A percentile compares a stretch with the other conserved stretches of the same genome.
Conservation (phyloP, 1,140 invertebrate species). For the Drosophila setifemur region DNA sequence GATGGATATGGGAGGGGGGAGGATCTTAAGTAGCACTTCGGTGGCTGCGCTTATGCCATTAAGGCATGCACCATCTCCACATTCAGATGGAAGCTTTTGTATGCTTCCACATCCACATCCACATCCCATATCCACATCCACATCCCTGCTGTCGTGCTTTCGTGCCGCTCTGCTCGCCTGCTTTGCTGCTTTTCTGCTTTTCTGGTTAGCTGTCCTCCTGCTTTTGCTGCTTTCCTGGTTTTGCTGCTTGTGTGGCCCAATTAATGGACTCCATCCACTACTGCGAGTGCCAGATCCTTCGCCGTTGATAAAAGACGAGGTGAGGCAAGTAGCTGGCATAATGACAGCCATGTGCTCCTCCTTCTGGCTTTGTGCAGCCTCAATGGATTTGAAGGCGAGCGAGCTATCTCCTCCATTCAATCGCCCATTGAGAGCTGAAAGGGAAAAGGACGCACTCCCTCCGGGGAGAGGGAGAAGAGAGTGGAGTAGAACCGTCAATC, state of each 20-base stretch:
- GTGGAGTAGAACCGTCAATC: slow-evolving; percentile 1
- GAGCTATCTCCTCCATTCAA: slow-evolving; percentile 33
- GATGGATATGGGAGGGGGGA: not conserved
- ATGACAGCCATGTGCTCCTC: slow-evolving; percentile 32
- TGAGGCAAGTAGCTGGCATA: slow-evolving; percentile 18
- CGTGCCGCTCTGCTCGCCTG: not conserved
- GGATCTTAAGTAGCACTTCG: slow-evolving; percentile 68
- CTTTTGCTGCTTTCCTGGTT: not conserved
- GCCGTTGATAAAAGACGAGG: slow-evolving; percentile 18
- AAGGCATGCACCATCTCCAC: slow-evolving; percentile 47
- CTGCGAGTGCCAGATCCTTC: slow-evolving; percentile 27
- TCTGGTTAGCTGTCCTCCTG: not conserved
- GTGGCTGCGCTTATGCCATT: slow-evolving; percentile 67
- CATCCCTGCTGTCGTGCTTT: too few relatives aligned
- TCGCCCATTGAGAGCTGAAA: slow-evolving; percentile 36
- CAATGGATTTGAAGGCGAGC: slow-evolving; percentile 1
- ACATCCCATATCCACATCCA: too few relatives aligned
- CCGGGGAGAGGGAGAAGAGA: slow-evolving; percentile 5
- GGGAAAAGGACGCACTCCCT: slow-evolving; percentile 16
- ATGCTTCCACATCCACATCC: not conserved
- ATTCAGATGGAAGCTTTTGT: slow-evolving; percentile 62
- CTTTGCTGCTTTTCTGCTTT: not conserved
- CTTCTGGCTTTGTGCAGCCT: slow-evolving; percentile 3
- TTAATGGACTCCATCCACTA: slow-evolving; percentile 25
- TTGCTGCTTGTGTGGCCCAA: slow-evolving; percentile 36